Evolutionary conservation across 2,797 vertebrate species (phyloP), one percentile per base, ranked within the genome.

Genomic region (Acanthurus lineatus): DNA sequence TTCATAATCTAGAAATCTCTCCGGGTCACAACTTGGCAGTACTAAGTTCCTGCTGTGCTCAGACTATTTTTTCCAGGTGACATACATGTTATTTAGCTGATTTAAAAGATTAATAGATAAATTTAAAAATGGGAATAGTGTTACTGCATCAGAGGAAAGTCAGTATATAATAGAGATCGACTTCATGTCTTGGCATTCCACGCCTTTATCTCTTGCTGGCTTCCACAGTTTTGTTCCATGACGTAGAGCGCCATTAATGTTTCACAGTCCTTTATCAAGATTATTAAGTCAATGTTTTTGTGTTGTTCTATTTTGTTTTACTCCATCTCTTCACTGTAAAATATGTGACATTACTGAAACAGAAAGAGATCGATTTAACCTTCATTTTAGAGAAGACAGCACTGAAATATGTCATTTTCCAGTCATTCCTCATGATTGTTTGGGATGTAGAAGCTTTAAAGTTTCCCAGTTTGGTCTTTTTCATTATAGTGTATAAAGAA

Each of bases 401-500:
- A 20, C 8, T 51, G 15, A 73, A 66, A 60, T 64, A n/a, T 53
- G 58, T 19, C 14, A 8, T 32, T 67, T 63, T 75, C 32, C 42
- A n/a, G 15, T 51, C 22, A 16, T 14, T 48, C 25, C 0, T 1
- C 22, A 3, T 32, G 32, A 74, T 44, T 52, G 52, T 54, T 68
- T 8, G 1, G 16, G 25, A 67, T 5, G 19, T 15, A 35, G 9
- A 19, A 53, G 58, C 5, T 20, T 32, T 25, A 45, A 64, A 76
- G 80, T 81, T 16, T 69, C 62, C 63, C 71, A 73, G 12, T 72
- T 76, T 64, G 32, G 67, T 64, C 32, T 56, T 71, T 45, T 86
- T 61, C 51, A 60, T 25, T 58, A 11, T 5, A 5, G 35, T 11
- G 10, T 64, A 64, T 45, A 61, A 57, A 69, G 28, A 17, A 60